Base-by-base conservation (phyloP, 2,888 invertebrate genomes). In the Cephus runcator region DNA sequence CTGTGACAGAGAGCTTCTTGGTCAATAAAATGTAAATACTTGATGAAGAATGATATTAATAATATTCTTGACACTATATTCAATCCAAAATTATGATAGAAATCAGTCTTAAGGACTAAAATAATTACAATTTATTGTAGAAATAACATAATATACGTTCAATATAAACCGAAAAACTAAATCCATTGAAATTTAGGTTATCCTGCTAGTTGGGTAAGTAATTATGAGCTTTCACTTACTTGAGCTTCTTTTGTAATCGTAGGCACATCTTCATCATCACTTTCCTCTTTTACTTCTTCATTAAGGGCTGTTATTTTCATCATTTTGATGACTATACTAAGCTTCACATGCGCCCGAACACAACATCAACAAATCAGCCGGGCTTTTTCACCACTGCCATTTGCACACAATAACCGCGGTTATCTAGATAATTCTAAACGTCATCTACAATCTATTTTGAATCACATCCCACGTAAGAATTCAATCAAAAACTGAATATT, bases 261-360 rank as follows among this genome's bases (percentile, higher is more conserved):
- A 30, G 93, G 92, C 69, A 92, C 90, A 87, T 93, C 93, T 84
- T 94, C 93, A 82, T 93, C 93, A 81, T 93, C 94, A 85, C 94
- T 94, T 73, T 94, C 94, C 75, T 94, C 94, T 76, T 93, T 94
- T 0, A 93, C 92, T 79, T 94, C 94, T 83, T 95, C 94, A 89
- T 95, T 96, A 76, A 96, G 91, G 11, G 95, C 95, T 71, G 94
- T 93, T 90, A 95, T 93, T 92, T 93, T 94, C 73, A 94, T 94
- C 94, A 94, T 94, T 83, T 88, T 92, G 78, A 69, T 30, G 69
- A 73, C 68, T 75, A 75, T 40, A 34, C 30, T 77, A 77, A 80
- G 34, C 31, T 31, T 34, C 71, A 71, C 71, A 34, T 56, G 56
- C 56, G 80, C 76, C 40, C 40, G 34, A 34, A 40, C 77, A 81